Base-by-base conservation (phyloP, 2,113 vertebrate species). In the Zosterops pallidus region DNA sequence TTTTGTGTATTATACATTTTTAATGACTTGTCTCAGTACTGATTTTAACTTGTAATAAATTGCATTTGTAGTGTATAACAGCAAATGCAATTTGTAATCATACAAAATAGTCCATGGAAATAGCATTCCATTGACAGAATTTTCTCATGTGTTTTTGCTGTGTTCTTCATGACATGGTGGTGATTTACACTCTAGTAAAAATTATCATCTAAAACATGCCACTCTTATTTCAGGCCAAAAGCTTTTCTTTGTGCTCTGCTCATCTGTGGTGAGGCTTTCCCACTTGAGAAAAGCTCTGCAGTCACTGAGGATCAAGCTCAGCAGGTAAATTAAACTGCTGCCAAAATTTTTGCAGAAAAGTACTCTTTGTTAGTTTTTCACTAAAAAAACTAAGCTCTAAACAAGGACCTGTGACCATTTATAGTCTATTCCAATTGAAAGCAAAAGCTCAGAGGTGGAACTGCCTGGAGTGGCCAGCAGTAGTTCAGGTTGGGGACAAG, bases 31-130 rank as follows among this genome's bases (percentile, higher is more conserved):
- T 90, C 68, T 92, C 80, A 70, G 52, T 83, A 56, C 64, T 75
- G 83, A 89, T 83, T 69, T 88, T 91, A 94, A 86, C 78, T 94
- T 41, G 46, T 44, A 96, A 92, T 76, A 93, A 94, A 94, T 95
- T 76, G 92, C 49, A 84, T 94, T 96, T 83, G 42, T 78, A 95
- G 81, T 24, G 69, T 86, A 93, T 89, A 93, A 81, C 42, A 86
- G 59, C 53, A 89, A 93, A 85, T 83, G 42, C 5, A 77, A 65
- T 84, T 84, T 94, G 52, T 69, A 92, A 90, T 86, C 75, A 83
- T 50, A 94, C 42, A 63, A 92, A 90, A 83, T 64, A 94, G 52
- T 71, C 76, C 59, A 76, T 60, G 79, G 76, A 96, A 88, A 93
- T 49, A 92, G 22, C 72, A 86, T 93, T 90, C 57, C 90, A 86